Evolutionary conservation across 1,140 invertebrate genomes (phyloP), one percentile per base, ranked within the genome.

Genomic region (Drosophila teissieri): DNA sequence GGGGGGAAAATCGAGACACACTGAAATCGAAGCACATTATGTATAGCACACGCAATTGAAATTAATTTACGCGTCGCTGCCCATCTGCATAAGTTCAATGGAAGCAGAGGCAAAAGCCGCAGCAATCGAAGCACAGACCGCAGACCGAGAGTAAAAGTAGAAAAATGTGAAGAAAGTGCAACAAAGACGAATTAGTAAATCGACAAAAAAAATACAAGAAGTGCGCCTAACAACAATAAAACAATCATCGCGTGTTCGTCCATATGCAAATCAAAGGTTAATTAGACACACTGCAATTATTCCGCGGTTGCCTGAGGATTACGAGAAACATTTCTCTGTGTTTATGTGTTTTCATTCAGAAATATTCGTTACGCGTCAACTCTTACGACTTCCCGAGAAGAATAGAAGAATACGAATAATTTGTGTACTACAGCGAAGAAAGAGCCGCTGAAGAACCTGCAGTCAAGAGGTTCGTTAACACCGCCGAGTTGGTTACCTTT

Each of bases 11-110:
- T 27, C 22, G 24, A 37, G 31, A 19, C n/a, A 51, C 31, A 45
- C 19, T 62, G 57, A 80, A 80, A 70, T 67, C 48, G 46, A 82
- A 82, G 78, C 80, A 88, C 56, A 88, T 73, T 83, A 80, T 80
- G 65, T 83, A 76, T 69, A 73, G 42, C 58, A 53, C 42, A 70
- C 49, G 76, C 73, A 84, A 85, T 85, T 85, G 76, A 85, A 85
- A 78, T 85, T 73, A 84, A 85, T 85, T 82, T 70, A 85, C 81
- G 81, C 82, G 63, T 68, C 64, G 82, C 54, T 76, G 62, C 39
- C 65, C 56, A 86, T 85, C 82, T 85, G 81, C 81, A 85, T 85
- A 85, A 85, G 81, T 85, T 85, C 81, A 85, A 80, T 78, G 81
- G 84, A 78, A 83, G 63, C 76, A 46, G 58, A 51, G 52, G 63